These are phyloP conservation scores for Pseudomyrmex cubaensis DNA, from an alignment of 1,140 invertebrate species.

Conservation along the genomic window DNA sequence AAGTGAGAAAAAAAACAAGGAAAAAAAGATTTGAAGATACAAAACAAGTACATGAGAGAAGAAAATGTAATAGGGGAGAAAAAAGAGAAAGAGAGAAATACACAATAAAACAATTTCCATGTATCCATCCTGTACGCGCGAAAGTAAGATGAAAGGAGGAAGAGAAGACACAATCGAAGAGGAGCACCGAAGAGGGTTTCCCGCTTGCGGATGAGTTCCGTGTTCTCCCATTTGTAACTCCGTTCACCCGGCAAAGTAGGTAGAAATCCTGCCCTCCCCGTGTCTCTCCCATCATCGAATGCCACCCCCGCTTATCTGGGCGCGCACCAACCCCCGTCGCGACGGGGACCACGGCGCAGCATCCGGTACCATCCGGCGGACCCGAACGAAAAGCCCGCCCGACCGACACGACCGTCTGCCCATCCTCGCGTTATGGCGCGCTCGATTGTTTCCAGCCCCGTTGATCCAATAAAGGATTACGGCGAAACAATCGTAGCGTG, in stretches of 20 bases:
- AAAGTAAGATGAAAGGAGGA: neutral
- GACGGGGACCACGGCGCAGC: constrained; percentile 1
- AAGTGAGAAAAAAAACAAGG: neutral
- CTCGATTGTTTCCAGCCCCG: constrained; percentile 84
- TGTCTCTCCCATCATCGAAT: constrained; percentile 61
- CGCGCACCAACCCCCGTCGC: constrained; percentile 22
- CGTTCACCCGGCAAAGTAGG: constrained; percentile 83
- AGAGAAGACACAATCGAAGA: neutral
- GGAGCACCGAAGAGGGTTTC: constrained; percentile 10
- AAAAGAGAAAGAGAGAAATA: neutral
- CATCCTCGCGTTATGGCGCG: constrained; percentile 77
- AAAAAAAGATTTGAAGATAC: neutral
- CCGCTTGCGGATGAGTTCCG: constrained; percentile 79
- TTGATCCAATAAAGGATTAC: constrained; percentile 85
- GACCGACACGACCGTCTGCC: constrained; percentile 65
- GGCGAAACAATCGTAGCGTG: constrained; percentile 83
- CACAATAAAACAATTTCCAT: neutral
- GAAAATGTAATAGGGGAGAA: constrained; percentile 7
- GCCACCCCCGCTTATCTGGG: constrained; percentile 61
- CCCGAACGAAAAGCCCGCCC: constrained; percentile 59
- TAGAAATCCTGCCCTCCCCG: constrained; percentile 75
- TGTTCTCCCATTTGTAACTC: constrained; percentile 84
- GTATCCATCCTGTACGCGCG: neutral
- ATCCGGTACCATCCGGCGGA: constrained; percentile 50
- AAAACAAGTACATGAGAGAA: neutral